Evolutionary conservation across 2,797 vertebrate genomes (phyloP), one percentile per base, ranked within the genome.

Genomic region (Chelon auratus): DNA sequence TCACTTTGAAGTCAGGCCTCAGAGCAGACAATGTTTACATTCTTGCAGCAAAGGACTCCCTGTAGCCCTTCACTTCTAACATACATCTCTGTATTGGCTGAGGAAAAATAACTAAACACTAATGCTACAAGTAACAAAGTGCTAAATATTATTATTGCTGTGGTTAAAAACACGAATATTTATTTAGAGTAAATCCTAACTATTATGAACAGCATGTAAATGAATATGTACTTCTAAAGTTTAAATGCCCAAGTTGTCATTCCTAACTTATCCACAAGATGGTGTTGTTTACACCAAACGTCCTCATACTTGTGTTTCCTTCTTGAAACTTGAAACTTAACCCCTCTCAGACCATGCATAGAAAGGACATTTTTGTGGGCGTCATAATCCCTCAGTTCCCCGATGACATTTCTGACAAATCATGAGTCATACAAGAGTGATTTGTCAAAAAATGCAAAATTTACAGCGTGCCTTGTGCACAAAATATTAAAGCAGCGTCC

Each of bases 1-100:
- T 75, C 47, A 72, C 91, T 93, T 93, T 92, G 91, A 92, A 91
- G 90, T 91, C 57, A 9, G 57, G 62, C 80, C 84, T 64, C 83
- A 40, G 90, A 87, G 87, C 87, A 89, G 82, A 90, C 85, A 78
- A 69, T 88, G 84, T 90, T 89, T 86, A 85, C 76, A 54, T 86
- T 86, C 84, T 84, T 85, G 56, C 40, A 54, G 53, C 66, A 53
- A 71, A 68, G 80, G 56, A 40, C 57, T 24, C 48, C 54, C 69
- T 56, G 30, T 40, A 24, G 62, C 53, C 62, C 64, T 14, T 6
- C 45, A 5, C 37, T 15, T 18, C 39, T 45, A n/a, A 26, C 18
- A 83, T 61, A 56, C 39, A 50, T 36, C n/a, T 63, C 43, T 50
- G 43, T 37, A 8, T 69, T 26, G 18, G 67, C 52, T 55, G 15